Conservation (phyloP, 2,113 vertebrate species). For the Phalacrocorax aristotelis region DNA sequence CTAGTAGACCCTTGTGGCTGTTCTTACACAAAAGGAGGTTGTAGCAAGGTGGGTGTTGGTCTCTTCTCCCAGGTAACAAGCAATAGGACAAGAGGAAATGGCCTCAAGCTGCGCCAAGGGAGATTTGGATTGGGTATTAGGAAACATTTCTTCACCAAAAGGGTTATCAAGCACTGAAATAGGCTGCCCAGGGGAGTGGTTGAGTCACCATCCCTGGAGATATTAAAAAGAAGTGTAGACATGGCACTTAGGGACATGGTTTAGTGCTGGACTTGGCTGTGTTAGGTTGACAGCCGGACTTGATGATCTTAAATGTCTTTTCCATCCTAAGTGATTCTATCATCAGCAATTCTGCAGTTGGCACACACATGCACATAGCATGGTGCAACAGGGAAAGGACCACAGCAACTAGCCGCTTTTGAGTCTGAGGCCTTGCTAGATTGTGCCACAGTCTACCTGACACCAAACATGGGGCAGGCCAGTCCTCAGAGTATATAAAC, state of each 20-base stretch:
- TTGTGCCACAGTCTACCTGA: background rate
- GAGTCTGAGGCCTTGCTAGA: background rate
- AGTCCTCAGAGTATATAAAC: background rate
- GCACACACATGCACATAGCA: background rate
- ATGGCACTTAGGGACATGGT: background rate
- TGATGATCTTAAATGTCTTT: background rate
- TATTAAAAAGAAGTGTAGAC: background rate
- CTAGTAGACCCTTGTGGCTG: background rate
- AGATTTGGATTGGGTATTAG: background rate
- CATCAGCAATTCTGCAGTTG: background rate
- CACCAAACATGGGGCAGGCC: background rate
- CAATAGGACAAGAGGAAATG: background rate
- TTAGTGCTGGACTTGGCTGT: background rate
- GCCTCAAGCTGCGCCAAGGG: background rate
- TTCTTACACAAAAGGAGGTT: background rate
- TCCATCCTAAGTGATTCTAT: background rate
- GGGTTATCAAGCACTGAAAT: background rate
- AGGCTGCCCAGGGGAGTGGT: background rate
- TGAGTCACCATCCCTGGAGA: background rate
- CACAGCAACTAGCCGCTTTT: background rate
- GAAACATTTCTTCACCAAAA: background rate
- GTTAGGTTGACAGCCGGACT: background rate
- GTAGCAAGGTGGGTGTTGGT: background rate
- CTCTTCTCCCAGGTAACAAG: background rate
- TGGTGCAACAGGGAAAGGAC: background rate